Evolutionary conservation across 2,888 invertebrate species (phyloP), one percentile per base, ranked within the genome.

Genomic region (Campaea margaritaria): DNA sequence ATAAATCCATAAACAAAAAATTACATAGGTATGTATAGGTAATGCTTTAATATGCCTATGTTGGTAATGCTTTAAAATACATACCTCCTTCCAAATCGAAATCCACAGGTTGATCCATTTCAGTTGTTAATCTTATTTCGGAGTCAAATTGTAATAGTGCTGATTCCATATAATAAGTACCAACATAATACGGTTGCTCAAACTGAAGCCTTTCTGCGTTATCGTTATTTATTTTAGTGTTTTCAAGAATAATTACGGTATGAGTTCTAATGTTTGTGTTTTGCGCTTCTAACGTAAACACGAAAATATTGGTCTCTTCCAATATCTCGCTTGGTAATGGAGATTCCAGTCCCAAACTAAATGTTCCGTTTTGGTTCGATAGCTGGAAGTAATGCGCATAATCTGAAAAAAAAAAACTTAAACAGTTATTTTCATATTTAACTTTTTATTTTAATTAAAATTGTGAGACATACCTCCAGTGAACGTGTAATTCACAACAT

Each of bases 391-490:
- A 72, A 27, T 73, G 62, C 44, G 50, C 56, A 59, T 73, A 64
- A 65, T 79, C 78, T 77, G 21, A 21, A 21, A 21, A 69, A 72
- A 78, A 74, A 55, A 69, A 64, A 72, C 69, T 44, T 65, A 34
- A 60, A 64, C 41, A 46, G 36, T 51, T 53, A 56, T 43, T n/a
- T n/a, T 57, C 42, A 36, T 27, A 38, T 50, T 41, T 16, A 36
- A 42, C 28, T 2, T 50, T 7, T 28, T 14, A 45, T 47, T 38
- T 9, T 27, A 34, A 28, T 14, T 12, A 11, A n/a, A n/a, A 39
- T 3, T 21, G 21, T 45, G 8, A 42, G 43, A 36, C 46, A 43
- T 74, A 79, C 78, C 76, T 74, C 78, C 78, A 11, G 27, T 48
- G n/a, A 78, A 48, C 8, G 56, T 53, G n/a, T 72, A 58, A 16